Evolutionary conservation across 2,888 invertebrate species (phyloP), one percentile per base, ranked within the genome.

Genomic region (Dryomyza anilis): DNA sequence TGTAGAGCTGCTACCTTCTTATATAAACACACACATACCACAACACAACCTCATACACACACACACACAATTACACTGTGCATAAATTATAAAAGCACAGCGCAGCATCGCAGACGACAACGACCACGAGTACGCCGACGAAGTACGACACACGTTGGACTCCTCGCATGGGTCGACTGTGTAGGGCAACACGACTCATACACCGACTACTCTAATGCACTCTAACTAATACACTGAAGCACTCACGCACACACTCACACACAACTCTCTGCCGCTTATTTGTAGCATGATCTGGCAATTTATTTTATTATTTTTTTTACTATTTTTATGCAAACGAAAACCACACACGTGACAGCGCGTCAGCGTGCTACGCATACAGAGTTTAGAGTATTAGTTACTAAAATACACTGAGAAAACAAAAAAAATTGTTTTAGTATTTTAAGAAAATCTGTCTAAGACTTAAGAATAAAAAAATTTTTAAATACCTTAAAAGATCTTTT

Each of bases 251-350:
- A 21, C 23, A 23, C 6, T 36, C 55, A 23, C 19, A 33, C 39
- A n/a, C 16, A n/a, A 3, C 29, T n/a, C 25, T 16, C n/a, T 29
- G 16, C 50, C 27, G 50, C 50, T 52, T 52, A 52, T 59, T 58
- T 58, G 50, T 53, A 50, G 59, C 75, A 74, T 75, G 74, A 76
- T 77, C 67, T 73, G 71, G 76, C 74, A 73, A 74, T 73, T 74
- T 74, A 71, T 76, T 76, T 73, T 71, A 53, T 60, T 62, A 70
- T 70, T n/a, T 69, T 70, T 67, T 67, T 72, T 67, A 65, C 55
- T 50, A 46, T 61, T 65, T 46, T 65, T 60, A 59, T 48, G 46
- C 59, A 46, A 33, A 23, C 50, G 12, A 39, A 23, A 50, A 21
- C 23, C 23, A 50, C n/a, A 25, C 50, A 48, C 48, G n/a, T n/a